Evolutionary conservation across 2,113 vertebrate species (phyloP).

Genomic region (Phycodurus eques): DNA sequence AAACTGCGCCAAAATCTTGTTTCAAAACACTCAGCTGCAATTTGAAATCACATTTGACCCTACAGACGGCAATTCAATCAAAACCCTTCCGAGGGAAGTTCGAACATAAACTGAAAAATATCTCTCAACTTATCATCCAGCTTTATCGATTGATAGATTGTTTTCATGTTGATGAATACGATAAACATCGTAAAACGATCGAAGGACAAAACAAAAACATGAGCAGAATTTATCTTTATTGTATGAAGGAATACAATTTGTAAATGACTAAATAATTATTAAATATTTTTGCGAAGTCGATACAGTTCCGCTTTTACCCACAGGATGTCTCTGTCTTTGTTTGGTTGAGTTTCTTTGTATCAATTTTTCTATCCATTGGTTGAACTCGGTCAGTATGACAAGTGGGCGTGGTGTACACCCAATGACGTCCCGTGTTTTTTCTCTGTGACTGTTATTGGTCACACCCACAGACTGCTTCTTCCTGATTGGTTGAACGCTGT

Average conservation of each 20-base stretch:
- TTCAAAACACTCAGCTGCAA: background rate
- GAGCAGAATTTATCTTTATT: background rate
- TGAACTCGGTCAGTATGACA: slow-evolving; percentile 74
- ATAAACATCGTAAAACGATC: background rate
- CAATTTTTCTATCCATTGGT: background rate
- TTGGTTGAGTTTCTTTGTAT: background rate
- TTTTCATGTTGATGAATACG: too few species aligned
- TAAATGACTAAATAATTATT: too few species aligned
- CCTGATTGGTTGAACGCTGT: slow-evolving; percentile 64
- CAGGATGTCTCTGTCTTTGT: slow-evolving; percentile 12
- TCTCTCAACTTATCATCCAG: too few species aligned
- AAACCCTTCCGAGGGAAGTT: background rate
- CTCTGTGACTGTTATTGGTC: slow-evolving; percentile 56
- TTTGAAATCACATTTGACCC: background rate
- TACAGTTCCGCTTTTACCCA: background rate
- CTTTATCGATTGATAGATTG: too few species aligned
- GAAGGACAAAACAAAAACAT: background rate
- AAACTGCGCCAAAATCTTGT: background rate
- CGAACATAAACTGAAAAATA: background rate
- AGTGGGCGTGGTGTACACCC: slow-evolving; percentile 47
- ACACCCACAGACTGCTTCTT: slow-evolving; percentile 52
- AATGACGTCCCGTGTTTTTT: slow-evolving; percentile 11
- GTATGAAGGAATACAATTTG: too few species aligned
- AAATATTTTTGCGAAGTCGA: too few species aligned
- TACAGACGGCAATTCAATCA: background rate